Evolutionary conservation across 2,797 vertebrate species (phyloP), one percentile per base, ranked within the genome.

Genomic region (Rhadinocentrus ornatus): DNA sequence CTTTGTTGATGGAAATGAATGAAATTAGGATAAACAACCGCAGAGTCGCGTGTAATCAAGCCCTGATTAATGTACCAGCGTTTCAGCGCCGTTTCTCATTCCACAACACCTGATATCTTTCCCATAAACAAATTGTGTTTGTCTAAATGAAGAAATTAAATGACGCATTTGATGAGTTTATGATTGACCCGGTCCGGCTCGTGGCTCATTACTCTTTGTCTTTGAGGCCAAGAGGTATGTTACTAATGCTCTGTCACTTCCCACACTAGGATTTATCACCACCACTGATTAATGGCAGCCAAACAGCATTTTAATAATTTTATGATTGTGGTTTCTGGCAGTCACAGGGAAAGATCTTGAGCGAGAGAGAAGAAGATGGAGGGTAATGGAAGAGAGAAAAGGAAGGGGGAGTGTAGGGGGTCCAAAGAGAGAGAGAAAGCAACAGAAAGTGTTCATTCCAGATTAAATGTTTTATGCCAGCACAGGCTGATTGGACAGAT

Each of bases 121-220:
- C 96, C 94, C 96, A 96, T 97, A 98, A 98, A 98, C 97, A 99
- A 97, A 98, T 97, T 96, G 95, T 97, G 96, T 97, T 98, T 98
- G 96, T 98, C 97, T 96, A 98, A 98, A 98, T 98, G 97, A 97
- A 97, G 97, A 97, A 97, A 97, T 97, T 95, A 99, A 99, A 98
- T 98, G 97, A 98, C 96, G 97, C 97, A 95, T 98, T 98, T 99
- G 98, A 99, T 99, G 97, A 97, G 96, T 97, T 98, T 98, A 96
- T 98, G 98, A 98, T 99, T 99, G 97, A 99, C 96, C 97, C 94
- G 93, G 94, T 96, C 96, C 91, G 94, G 93, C 95, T 95, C 91
- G 73, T 91, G 92, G 93, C 94, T 94, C 96, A 97, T 98, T 96
- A 95, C 91, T 97, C 96, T 97, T 91, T 94, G 96, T 97, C 95